Evolutionary conservation across 1,140 invertebrate species (phyloP), one percentile per base, ranked within the genome.

Genomic region (Conus ventricosus): DNA sequence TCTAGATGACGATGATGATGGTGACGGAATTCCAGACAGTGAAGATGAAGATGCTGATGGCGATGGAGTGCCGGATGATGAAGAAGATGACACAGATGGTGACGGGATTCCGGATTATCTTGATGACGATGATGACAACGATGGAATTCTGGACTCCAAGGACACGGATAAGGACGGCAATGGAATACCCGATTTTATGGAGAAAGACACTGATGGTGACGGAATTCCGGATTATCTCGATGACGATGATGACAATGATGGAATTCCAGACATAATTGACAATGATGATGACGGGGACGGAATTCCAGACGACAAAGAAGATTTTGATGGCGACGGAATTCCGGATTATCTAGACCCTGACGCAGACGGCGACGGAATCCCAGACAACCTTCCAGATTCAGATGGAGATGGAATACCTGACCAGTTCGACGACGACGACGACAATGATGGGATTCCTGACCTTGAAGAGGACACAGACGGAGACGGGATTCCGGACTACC

Each of bases 201-300:
- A 93, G 55, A 85, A 91, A n/a, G 93, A 93, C 90, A 90, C 87
- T 75, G 91, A 94, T 55, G 88, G 87, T 25, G 93, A 94, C 88
- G 94, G 94, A 53, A 92, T 93, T 81, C 91, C 91, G 11, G 92
- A 94, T 83, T 88, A 93, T 84, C 76, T 93, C 57, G 94, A 95
- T 78, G 91, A 95, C 89, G 94, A 95, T 91, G 91, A 91, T 87
- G 93, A 94, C 82, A 92, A 93, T 83, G 94, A 94, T 91, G 93
- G 95, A 85, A 92, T 93, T 71, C 91, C 94, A 80, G 93, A 95
- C 86, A 89, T 92, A 78, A 84, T 91, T 5, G 90, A 93, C 54
- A 91, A 92, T 84, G 93, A 94, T 87, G 91, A 91, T 86, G 91
- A 92, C 88, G 91, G 92, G 84, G 91, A 93, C 88, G 93, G 93